A percentile compares a stretch with the other conserved stretches of the same genome.
phyloP scores from a whole-genome alignment of 2,888 invertebrate genomes.

The Mythimna pallens region DNA sequence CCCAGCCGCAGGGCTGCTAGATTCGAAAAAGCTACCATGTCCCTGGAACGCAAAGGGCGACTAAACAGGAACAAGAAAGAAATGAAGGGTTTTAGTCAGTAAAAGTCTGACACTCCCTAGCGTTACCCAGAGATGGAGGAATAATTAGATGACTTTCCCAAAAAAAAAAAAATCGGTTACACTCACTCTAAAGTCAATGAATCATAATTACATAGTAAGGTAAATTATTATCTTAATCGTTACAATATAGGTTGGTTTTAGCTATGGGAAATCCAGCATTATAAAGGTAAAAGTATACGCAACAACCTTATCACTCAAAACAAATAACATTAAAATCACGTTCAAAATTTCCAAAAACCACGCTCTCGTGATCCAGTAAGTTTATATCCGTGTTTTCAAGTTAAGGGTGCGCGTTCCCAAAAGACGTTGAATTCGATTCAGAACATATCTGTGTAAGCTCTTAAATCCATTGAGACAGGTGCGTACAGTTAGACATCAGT shows the following conservation, averaged over 20 bases:
- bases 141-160: too few relatives aligned
- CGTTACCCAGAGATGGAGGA: too few relatives aligned
- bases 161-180: too few relatives aligned
- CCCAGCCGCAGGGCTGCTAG: too few relatives aligned
- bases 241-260: neutral
- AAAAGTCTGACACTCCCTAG: too few relatives aligned
- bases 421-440: slow-evolving; percentile 77
- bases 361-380: slow-evolving; percentile 32
- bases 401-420: slow-evolving; percentile 65
- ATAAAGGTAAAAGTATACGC: neutral
- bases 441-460: slow-evolving; percentile 79
- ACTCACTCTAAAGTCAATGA: too few relatives aligned
- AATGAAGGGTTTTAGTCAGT: too few relatives aligned
- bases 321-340: neutral
- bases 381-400: slow-evolving; percentile 58
- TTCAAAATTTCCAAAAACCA: neutral
- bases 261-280: neutral
- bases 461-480: slow-evolving; percentile 73
- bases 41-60: too few relatives aligned
- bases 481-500: slow-evolving; percentile 55
- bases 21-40: too few relatives aligned
- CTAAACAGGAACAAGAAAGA: too few relatives aligned
- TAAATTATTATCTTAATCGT: too few relatives aligned
- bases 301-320: neutral
- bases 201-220: too few relatives aligned